Evolutionary conservation across 1,140 invertebrate genomes (phyloP).

Genomic region (Acyrthosiphon pisum): DNA sequence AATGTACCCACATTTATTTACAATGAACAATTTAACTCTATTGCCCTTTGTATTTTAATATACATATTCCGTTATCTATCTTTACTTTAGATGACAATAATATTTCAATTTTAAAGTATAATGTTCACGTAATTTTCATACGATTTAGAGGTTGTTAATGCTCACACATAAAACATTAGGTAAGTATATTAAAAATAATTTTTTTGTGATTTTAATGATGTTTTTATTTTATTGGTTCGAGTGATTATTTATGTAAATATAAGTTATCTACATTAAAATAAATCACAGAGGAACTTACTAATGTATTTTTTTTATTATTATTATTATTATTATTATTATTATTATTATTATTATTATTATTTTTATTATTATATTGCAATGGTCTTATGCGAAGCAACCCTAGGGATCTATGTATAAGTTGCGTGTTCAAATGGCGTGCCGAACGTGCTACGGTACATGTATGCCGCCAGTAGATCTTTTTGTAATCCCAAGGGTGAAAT

Average conservation of each 20-base stretch:
- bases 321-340: neutral
- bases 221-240: neutral
- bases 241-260: neutral
- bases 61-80: too few relatives aligned
- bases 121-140: too few relatives aligned
- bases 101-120: too few relatives aligned
- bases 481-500: neutral
- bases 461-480: neutral
- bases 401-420: constrained; percentile 29
- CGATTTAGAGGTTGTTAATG: too few relatives aligned
- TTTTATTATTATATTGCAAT: neutral
- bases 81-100: too few relatives aligned
- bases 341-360: neutral
- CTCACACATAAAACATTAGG: too few relatives aligned
- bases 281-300: neutral
- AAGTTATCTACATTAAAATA: neutral
- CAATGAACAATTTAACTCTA: neutral
- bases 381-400: neutral
- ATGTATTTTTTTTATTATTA: neutral
- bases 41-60: too few relatives aligned
- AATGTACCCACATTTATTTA: neutral
- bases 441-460: neutral
- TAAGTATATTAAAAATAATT: too few relatives aligned
- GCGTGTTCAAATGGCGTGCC: constrained; percentile 24
- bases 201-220: neutral